A percentile compares a stretch with the other conserved stretches of the same genome.
Conservation (phyloP, 2,113 vertebrate species). For the Dolichotis patagonum region DNA sequence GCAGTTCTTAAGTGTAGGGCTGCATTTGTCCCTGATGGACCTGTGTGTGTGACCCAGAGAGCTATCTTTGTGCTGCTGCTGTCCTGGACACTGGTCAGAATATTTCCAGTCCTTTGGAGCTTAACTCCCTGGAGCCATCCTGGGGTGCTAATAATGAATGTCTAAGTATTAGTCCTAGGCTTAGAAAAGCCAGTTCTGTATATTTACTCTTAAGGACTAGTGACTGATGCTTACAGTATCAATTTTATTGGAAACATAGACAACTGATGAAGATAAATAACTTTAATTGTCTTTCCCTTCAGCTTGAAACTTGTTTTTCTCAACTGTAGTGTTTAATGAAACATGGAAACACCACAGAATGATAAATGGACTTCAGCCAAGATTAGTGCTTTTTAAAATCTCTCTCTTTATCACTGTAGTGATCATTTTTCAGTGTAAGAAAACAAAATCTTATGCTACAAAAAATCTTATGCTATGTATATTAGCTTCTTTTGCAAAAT, state of each 20-base stretch:
- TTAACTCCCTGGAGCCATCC: neutral
- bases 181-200: neutral
- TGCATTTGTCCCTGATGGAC: neutral
- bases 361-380: slow-evolving; percentile 15
- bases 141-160: too few relatives aligned
- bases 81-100: neutral
- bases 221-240: neutral
- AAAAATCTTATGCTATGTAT: neutral
- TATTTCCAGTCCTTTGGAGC: neutral
- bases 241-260: neutral
- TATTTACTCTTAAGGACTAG: neutral
- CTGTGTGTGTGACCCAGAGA: neutral
- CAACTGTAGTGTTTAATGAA: neutral
- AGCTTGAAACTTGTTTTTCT: neutral
- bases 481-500: slow-evolving; percentile 56
- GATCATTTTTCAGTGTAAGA: slow-evolving; percentile 45
- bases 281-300: neutral
- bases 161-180: neutral
- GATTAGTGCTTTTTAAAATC: neutral
- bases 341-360: neutral
- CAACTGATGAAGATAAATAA: neutral
- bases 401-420: slow-evolving; percentile 14
- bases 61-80: too few relatives aligned
- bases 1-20: neutral
- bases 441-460: slow-evolving; percentile 24